These are phyloP conservation scores for Cryptophagus acutangulus DNA, from an alignment of 2,888 invertebrate genomes.

Conservation along the genomic window DNA sequence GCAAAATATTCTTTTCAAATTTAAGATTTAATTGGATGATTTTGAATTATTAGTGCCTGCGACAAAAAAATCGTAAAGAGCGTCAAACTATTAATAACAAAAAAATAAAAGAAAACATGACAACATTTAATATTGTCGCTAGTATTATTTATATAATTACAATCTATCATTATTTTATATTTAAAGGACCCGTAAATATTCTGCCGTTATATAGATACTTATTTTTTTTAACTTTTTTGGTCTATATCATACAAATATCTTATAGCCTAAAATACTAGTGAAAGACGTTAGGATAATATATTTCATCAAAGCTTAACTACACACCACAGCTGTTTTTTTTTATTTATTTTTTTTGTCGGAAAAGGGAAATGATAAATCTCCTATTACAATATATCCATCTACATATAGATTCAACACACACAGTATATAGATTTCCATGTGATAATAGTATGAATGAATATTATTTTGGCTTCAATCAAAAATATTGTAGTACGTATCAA, in stretches of 20 bases:
- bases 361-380: constrained; percentile 20
- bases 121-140: constrained; percentile 33
- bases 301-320: constrained; percentile 14
- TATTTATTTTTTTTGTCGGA: constrained; percentile 10
- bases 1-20: too few species aligned
- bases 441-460: constrained; percentile 10
- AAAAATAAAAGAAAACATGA: constrained; percentile 1
- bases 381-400: constrained; percentile 17
- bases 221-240: constrained; percentile 22
- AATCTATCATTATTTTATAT: constrained; percentile 14
- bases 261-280: constrained; percentile 39
- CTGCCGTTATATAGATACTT: constrained; percentile 29
- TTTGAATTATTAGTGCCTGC: too few species aligned
- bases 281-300: constrained; percentile 43
- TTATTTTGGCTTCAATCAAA: too few species aligned
- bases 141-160: constrained; percentile 20
- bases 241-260: constrained; percentile 27
- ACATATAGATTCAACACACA: constrained; percentile 15
- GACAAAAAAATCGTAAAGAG: too few species aligned
- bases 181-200: constrained; percentile 40
- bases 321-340: constrained; percentile 17
- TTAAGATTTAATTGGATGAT: too few species aligned
- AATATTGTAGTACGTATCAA: too few species aligned
- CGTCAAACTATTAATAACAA: too few species aligned
- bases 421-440: constrained; percentile 11